Evolutionary conservation across 2,888 invertebrate genomes (phyloP), one percentile per base, ranked within the genome.

Genomic region (Lordiphosa fenestrarum): DNA sequence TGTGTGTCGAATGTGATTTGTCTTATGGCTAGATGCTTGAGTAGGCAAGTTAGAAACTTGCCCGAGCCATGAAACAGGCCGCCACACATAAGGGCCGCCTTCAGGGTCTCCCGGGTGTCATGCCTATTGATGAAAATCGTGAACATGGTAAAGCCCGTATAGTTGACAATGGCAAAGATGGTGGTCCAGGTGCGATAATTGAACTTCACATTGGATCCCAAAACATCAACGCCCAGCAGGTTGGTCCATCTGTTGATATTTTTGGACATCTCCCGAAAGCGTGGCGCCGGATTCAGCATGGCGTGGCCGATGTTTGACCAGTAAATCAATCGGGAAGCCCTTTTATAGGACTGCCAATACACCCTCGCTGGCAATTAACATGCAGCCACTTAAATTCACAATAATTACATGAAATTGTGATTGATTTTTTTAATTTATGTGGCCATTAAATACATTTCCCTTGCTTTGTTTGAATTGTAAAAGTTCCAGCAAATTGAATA

Each of bases 1-100:
- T 19, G 23, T 0, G 53, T 38, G n/a, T 41, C 47, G 5, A 53
- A 4, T 4, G 64, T 21, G 2, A 60, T 13, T 4, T 23, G 6
- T 4, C 57, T 38, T n/a, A 82, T 55, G 0, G n/a, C 15, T 10
- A 51, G 3, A 1, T 75, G 80, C 4, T 50, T 62, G 0, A 51
- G n/a, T 1, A 78, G 4, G 4, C 64, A 36, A 0, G 61, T 69
- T 0, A 49, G 4, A 3, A 82, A 21, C 13, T 76, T 62, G 0
- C 44, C 52, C 2, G 9, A 0, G 0, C 69, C 80, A 6, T 53
- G 69, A 6, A 62, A 1, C 9, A 71, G 19, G 0, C 72, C 75
- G 0, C 75, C 75, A 6, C 60, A 19, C 83, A 78, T 76, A 0
- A 78, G 21, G 35, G 46, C 50, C 2, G 62, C 25, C 10, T 69